Evolutionary conservation across 2,888 invertebrate genomes (phyloP), one percentile per base, ranked within the genome.

Genomic region (Caenorhabditis sp.): DNA sequence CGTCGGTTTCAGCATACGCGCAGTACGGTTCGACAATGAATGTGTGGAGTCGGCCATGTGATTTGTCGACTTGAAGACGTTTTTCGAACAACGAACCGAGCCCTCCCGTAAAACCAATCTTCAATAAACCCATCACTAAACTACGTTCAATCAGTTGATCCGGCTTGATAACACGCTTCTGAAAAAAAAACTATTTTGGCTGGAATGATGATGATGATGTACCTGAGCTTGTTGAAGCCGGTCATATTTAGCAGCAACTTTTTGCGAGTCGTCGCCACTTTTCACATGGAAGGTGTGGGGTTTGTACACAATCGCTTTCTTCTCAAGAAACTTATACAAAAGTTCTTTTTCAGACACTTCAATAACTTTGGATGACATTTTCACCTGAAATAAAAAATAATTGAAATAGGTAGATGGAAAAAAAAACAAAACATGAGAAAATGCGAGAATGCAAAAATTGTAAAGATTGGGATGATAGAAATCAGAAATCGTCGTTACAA

Each of bases 21-120:
- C 97, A 91, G 89, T 99, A 97, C 0, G 97, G 97, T 88, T 99
- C 99, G 65, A 99, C 94, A 78, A 99, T 95, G 89, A 99, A 99
- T 83, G 92, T 93, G 80, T 94, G 91, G 68, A 99, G 91, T 87
- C 94, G 94, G 70, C 99, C 99, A 21, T 90, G 91, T 0, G 97
- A 93, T 67, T 92, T 92, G 36, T 95, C 97, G 77, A 99, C 92
- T 68, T 80, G 80, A 23, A 83, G 80, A 70, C 94, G 92, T 80
- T 94, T 93, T 31, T 90, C 89, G 63, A 99, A 91, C 97, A 97
- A 99, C 89, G 92, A 89, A 85, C 94, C 91, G 21, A 94, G 94
- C 26, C 91, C 90, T 7, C 93, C 91, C 73, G 92, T 92, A 84
- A 93, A 93, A 88, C 97, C 96, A 7, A 97, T 95, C 82, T 95